Percentiles rank a stretch among this genome's conserved stretches.
phyloP scores from a whole-genome alignment of 2,797 vertebrate species.

The Hemitrygon akajei region DNA sequence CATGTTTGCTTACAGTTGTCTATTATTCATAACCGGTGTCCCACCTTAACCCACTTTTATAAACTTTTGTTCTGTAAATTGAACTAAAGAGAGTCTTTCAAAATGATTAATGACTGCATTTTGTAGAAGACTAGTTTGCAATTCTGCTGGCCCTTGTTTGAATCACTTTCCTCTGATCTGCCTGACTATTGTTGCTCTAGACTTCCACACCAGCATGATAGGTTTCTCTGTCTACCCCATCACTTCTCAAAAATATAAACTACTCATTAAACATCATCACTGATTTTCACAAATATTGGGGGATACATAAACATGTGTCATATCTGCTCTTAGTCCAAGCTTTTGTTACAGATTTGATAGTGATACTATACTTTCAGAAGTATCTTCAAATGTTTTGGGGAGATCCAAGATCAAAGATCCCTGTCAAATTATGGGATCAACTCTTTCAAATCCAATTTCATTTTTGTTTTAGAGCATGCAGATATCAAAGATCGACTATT shows the following conservation, averaged over 20 bases:
- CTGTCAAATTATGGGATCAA: not conserved
- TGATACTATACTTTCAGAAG: not conserved
- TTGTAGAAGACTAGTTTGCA: too few species aligned
- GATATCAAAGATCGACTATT: not conserved
- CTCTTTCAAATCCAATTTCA: not conserved
- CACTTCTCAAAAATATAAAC: not conserved
- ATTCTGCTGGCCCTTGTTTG: not conserved
- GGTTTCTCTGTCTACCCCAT: not conserved
- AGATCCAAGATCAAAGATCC: not conserved
- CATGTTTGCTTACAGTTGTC: too few species aligned
- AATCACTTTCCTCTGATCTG: not conserved
- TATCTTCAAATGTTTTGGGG: not conserved
- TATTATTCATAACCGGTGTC: too few species aligned
- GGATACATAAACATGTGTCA: not conserved
- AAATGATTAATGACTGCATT: too few species aligned
- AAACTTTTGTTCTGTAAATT: too few species aligned
- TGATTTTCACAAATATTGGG: not conserved
- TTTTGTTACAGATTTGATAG: not conserved
- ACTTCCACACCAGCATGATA: not conserved
- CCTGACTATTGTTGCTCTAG: not conserved
- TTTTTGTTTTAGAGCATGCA: not conserved
- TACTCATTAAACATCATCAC: not conserved
- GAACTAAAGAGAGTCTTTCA: too few species aligned
- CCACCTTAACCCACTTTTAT: too few species aligned
- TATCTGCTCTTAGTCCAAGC: not conserved